A percentile compares a stretch with the other conserved stretches of the same genome.
phyloP scores from a whole-genome alignment of 2,113 vertebrate species.

The Eurystomus gularis region DNA sequence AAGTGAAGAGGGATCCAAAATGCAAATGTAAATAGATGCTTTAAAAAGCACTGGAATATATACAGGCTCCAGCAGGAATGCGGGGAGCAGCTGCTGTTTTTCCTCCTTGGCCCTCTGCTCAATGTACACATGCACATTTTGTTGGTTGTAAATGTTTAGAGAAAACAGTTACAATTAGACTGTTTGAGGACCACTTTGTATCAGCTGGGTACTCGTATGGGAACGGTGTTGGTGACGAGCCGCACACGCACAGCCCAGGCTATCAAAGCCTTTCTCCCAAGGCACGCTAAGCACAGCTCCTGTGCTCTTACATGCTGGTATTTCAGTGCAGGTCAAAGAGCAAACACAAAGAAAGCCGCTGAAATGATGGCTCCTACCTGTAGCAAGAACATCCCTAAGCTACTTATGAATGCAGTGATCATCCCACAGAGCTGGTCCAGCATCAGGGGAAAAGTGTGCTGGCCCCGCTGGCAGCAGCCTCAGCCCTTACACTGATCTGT shows the following conservation, averaged over 20 bases:
- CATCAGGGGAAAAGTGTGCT: neutral
- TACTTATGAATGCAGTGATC: neutral
- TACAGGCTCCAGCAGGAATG: slow-evolving; percentile 41
- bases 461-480: neutral
- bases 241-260: neutral
- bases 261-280: neutral
- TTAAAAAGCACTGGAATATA: slow-evolving; percentile 54
- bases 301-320: neutral
- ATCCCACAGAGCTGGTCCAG: neutral
- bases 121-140: slow-evolving; percentile 3
- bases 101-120: neutral
- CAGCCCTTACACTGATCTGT: neutral
- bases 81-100: slow-evolving; percentile 13
- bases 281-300: neutral
- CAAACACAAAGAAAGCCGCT: neutral
- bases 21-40: slow-evolving; percentile 60
- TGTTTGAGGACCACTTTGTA: neutral
- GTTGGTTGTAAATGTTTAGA: slow-evolving; percentile 68
- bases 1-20: slow-evolving; percentile 10
- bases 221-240: neutral
- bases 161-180: slow-evolving; percentile 26
- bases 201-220: slow-evolving; percentile 9
- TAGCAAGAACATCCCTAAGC: neutral
- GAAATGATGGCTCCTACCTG: neutral
- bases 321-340: neutral